phyloP scores from a whole-genome alignment of 2,888 invertebrate species.

The Flabesymbios commensalis region DNA sequence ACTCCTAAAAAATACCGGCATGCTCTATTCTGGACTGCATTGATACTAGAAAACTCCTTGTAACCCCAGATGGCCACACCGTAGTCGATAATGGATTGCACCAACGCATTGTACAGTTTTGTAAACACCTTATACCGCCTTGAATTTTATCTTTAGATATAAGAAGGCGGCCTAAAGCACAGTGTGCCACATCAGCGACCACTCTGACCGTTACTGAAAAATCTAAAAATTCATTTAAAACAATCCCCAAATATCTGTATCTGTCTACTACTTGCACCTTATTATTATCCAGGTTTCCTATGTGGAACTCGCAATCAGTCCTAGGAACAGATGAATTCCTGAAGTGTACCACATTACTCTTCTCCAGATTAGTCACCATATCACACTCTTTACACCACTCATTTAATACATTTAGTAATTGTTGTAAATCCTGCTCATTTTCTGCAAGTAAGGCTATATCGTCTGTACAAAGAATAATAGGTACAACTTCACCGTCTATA shows the following conservation, averaged over 20 bases:
- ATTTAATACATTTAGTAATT: background rate
- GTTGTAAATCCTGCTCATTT: background rate
- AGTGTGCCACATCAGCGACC: background rate
- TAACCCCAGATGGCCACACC: no score
- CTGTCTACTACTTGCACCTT: no score
- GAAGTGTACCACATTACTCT: background rate
- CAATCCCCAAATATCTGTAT: background rate
- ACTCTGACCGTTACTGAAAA: background rate
- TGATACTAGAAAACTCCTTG: no score
- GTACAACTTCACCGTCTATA: background rate
- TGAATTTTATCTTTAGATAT: background rate
- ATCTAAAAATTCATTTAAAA: background rate
- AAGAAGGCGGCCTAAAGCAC: background rate
- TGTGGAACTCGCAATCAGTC: background rate
- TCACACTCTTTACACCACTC: background rate
- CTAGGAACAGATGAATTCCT: background rate
- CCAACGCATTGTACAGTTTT: background rate
- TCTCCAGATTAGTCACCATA: background rate
- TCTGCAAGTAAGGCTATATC: background rate
- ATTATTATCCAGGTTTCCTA: background rate
- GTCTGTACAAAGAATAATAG: background rate
- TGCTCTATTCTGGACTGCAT: background rate
- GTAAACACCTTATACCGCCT: background rate
- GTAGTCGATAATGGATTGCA: no score
- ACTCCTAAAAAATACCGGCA: background rate